A percentile compares a stretch with the other conserved stretches of the same genome.
These are phyloP conservation scores for Goniozus legneri DNA, from an alignment of 1,140 invertebrate species.

Conservation along the genomic window DNA sequence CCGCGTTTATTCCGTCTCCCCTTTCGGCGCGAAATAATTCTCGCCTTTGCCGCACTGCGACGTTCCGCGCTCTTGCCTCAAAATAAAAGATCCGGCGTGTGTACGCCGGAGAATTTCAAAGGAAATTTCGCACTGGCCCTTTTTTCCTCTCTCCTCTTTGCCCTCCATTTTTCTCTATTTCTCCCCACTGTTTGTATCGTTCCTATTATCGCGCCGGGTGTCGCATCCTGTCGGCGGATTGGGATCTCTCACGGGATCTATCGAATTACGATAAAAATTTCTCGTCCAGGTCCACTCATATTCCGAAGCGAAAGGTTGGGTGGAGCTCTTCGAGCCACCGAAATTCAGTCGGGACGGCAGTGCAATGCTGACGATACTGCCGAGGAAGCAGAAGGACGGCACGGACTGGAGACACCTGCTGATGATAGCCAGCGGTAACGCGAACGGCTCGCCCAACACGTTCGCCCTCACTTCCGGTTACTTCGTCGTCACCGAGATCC, in stretches of 20 bases:
- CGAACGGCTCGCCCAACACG: slow-evolving; percentile 28
- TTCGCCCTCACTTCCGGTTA: slow-evolving; percentile 68
- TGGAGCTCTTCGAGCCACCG: slow-evolving; percentile 63
- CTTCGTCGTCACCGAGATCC: slow-evolving; percentile 75
- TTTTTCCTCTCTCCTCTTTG: too few relatives aligned
- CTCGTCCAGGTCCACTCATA: slow-evolving; percentile 36
- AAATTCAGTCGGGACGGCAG: slow-evolving; percentile 58
- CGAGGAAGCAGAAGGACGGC: slow-evolving; percentile 57
- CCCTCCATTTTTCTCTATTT: too few relatives aligned
- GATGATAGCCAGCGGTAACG: slow-evolving; percentile 49
- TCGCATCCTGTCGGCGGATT: too few relatives aligned
- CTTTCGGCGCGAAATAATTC: background rate
- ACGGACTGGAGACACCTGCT: slow-evolving; percentile 68
- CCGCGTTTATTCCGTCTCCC: background rate
- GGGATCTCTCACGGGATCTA: too few relatives aligned
- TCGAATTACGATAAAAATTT: background rate
- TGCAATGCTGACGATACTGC: slow-evolving; percentile 61
- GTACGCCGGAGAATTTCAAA: too few relatives aligned
- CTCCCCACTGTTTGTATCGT: too few relatives aligned
- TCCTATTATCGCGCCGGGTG: too few relatives aligned
- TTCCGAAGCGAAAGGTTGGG: slow-evolving; percentile 64
- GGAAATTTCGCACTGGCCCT: too few relatives aligned
- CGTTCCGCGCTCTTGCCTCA: background rate
- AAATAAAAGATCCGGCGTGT: background rate
- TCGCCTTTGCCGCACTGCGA: background rate